Percentiles rank a stretch among this genome's conserved stretches.
Evolutionary conservation across 2,888 invertebrate species (phyloP).

Genomic region (Automeris io): DNA sequence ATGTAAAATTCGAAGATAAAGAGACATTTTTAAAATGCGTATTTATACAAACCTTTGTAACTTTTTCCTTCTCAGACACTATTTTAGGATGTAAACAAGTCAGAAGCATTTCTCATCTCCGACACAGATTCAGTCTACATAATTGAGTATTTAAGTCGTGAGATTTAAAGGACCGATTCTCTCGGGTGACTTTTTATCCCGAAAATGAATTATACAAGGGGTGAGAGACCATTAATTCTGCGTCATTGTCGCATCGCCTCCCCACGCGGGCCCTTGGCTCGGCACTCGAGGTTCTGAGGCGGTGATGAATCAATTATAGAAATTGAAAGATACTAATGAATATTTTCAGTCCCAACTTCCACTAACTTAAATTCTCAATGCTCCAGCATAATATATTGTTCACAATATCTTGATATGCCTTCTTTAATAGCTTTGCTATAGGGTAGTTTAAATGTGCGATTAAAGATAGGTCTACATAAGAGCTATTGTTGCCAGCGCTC

Average conservation of each 20-base stretch:
- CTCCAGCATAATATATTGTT: too few relatives aligned
- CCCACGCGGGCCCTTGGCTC: slow-evolving; percentile 13
- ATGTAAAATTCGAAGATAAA: too few relatives aligned
- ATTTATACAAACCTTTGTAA: too few relatives aligned
- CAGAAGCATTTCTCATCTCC: slow-evolving; percentile 1
- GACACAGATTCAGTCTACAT: slow-evolving; percentile 1
- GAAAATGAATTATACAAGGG: slow-evolving; percentile 30
- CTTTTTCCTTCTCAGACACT: background rate
- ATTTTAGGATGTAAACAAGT: background rate
- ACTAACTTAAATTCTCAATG: too few relatives aligned
- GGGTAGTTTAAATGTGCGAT: too few relatives aligned
- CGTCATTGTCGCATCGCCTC: slow-evolving; percentile 25
- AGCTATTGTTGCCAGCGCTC: too few relatives aligned
- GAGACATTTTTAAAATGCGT: too few relatives aligned
- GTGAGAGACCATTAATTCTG: slow-evolving; percentile 35
- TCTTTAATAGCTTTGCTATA: too few relatives aligned
- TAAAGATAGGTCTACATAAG: too few relatives aligned
- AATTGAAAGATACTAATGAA: slow-evolving; percentile 2
- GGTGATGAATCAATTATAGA: slow-evolving; percentile 31
- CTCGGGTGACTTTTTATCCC: slow-evolving; percentile 21
- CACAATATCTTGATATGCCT: too few relatives aligned
- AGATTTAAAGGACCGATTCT: slow-evolving; percentile 8
- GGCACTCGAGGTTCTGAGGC: slow-evolving; percentile 18
- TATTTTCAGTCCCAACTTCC: background rate
- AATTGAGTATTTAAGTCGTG: slow-evolving; percentile 8